Evolutionary conservation across 2,797 vertebrate genomes (phyloP), one percentile per base, ranked within the genome.

Genomic region (Steatocranus sp.): DNA sequence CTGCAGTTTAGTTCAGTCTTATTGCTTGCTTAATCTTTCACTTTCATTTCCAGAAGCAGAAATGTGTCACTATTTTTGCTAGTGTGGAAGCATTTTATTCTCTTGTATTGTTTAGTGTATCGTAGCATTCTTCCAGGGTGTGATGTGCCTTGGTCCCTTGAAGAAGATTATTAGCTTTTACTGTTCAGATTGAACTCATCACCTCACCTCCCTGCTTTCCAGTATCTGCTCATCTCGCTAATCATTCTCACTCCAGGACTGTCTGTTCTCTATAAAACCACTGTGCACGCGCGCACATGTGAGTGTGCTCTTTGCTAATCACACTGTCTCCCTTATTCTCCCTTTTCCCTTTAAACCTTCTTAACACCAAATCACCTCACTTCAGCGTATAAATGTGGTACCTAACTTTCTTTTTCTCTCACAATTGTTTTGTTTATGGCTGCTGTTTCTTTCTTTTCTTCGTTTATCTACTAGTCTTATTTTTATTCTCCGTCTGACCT

Each of bases 131-230:
- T 74, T 48, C 27, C 66, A 63, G 27, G 76, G 75, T 50, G 27
- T 61, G 34, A 70, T 79, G 38, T 75, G 58, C 20, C 43, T 76
- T 82, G 50, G 30, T 74, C 61, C 78, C 48, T 54, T 84, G 51
- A 79, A 85, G 75, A 81, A 80, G 58, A 86, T 88, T 76, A 90
- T 92, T 87, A 88, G 80, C 79, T 89, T 87, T 88, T 85, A 86
- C 80, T 81, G 38, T 86, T 88, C 79, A 75, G 23, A 79, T 53
- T 90, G 75, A 91, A 89, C 68, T 88, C 83, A 79, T 90, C 48
- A 79, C 74, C 79, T 83, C 50, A 32, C 81, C 75, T 51, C 46
- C 41, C 66, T 46, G 41, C 61, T 79, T 89, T 51, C 66, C 48
- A 76, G 75, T 80, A 82, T 74, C 63, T 75, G 66, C 68, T 79